phyloP scores from a whole-genome alignment of 2,113 vertebrate genomes.

The Tetrax tetrax region DNA sequence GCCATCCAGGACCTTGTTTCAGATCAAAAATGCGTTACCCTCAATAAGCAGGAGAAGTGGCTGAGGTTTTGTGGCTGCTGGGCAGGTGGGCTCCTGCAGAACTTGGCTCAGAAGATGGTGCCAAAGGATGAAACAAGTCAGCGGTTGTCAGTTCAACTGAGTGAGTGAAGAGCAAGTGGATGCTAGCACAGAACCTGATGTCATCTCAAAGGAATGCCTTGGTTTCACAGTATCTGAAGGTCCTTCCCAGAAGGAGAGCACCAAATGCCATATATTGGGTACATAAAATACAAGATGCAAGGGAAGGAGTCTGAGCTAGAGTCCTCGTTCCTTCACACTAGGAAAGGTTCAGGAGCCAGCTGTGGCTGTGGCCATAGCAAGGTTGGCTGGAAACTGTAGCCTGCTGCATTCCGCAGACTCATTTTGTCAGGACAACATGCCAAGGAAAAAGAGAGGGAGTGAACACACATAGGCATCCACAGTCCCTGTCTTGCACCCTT shows the following conservation, averaged over 20 bases:
- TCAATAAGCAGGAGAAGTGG: background rate
- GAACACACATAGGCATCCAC: background rate
- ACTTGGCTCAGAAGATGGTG: background rate
- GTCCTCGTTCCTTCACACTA: background rate
- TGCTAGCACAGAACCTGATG: background rate
- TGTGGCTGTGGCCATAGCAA: background rate
- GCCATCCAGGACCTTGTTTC: background rate
- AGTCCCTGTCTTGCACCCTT: background rate
- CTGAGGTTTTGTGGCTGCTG: background rate
- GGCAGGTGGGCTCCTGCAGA: background rate
- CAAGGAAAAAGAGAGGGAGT: background rate
- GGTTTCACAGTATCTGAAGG: background rate
- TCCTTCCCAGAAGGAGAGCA: background rate
- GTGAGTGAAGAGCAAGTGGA: background rate
- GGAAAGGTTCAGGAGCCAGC: background rate
- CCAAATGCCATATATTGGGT: background rate
- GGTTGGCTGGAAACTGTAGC: background rate
- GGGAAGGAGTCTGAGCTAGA: background rate
- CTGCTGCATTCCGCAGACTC: background rate
- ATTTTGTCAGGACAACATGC: fast-evolving
- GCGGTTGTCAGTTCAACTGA: background rate
- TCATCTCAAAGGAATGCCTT: background rate
- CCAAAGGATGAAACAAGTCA: background rate
- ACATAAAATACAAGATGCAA: fast-evolving
- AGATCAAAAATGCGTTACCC: background rate